A percentile compares a stretch with the other conserved stretches of the same genome.
Evolutionary conservation across 2,797 vertebrate species (phyloP).

Genomic region (Phaenicophaeus curvirostris): DNA sequence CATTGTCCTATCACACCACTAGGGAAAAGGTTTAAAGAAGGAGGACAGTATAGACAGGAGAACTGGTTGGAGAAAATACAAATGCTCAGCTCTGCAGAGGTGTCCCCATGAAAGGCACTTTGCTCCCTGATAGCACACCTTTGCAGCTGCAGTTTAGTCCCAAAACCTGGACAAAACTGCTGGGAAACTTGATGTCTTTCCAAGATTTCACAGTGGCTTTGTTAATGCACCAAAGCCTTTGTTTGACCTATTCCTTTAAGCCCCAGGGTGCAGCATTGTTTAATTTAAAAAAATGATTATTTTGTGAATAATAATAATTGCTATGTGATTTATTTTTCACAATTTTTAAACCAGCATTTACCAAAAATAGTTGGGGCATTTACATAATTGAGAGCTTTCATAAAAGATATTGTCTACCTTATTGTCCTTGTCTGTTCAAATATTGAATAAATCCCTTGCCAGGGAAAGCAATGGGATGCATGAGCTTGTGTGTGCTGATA

Average conservation of each 20-base stretch:
- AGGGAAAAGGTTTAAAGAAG: neutral
- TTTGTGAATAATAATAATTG: neutral
- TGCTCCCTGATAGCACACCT: neutral
- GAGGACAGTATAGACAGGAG: neutral
- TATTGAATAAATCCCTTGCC: neutral
- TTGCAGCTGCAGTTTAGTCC: neutral
- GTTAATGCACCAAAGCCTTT: constrained; percentile 27
- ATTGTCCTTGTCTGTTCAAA: neutral
- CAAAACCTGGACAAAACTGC: neutral
- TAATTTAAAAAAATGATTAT: constrained; percentile 3
- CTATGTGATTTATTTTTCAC: neutral
- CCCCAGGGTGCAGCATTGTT: constrained; percentile 5
- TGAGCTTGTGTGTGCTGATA: neutral
- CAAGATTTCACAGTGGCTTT: neutral
- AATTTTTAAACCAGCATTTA: constrained; percentile 3
- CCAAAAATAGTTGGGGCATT: constrained; percentile 19
- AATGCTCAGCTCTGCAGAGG: neutral
- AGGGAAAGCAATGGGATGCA: neutral
- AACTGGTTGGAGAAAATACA: neutral
- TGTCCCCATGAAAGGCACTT: neutral
- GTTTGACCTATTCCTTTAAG: constrained; percentile 36
- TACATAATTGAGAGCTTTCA: neutral
- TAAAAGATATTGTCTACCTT: neutral
- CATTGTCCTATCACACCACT: neutral
- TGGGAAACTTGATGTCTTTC: neutral